phyloP scores from a whole-genome alignment of 64 coral and sea anemone genomes.

The Montipora foliosa region DNA sequence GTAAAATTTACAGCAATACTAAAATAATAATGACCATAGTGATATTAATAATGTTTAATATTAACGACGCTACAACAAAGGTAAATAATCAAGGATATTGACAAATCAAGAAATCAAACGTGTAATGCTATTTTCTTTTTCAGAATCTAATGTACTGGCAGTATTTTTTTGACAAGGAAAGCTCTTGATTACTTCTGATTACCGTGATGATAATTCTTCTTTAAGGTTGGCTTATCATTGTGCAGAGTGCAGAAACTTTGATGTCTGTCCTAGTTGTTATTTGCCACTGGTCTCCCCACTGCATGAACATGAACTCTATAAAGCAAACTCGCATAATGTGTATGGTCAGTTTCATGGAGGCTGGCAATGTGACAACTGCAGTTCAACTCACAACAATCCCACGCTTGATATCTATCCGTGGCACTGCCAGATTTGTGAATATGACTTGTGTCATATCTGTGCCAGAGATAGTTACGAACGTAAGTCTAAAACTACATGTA shows the following conservation, averaged over 20 bases:
- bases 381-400: conserved; percentile 45
- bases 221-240: conserved; percentile 79
- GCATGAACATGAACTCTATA: conserved; percentile 79
- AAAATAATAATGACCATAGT: too few species aligned
- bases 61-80: too few species aligned
- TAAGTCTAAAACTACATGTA: neutral
- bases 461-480: conserved; percentile 60
- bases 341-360: conserved; percentile 83
- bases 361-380: conserved; percentile 95
- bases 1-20: too few species aligned
- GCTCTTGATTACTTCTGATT: too few species aligned
- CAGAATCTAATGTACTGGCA: too few species aligned
- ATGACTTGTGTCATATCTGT: conserved; percentile 88
- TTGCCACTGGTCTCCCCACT: conserved; percentile 44
- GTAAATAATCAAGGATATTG: too few species aligned
- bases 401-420: conserved; percentile 73
- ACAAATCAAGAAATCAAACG: too few species aligned
- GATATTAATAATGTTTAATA: too few species aligned
- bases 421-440: conserved; percentile 88
- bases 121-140: too few species aligned
- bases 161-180: too few species aligned
- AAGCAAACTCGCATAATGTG: conserved; percentile 75
- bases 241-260: conserved; percentile 66
- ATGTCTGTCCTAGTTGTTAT: conserved; percentile 80
- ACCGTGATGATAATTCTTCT: neutral